phyloP scores from a whole-genome alignment of 1,140 invertebrate species.

The roundworm (Caenorhabditis elegans) region WBcel235 BX284602.5:5775001-5775500 shows the following conservation, averaged over 20 bases:
- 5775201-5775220: neutral
- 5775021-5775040: neutral
- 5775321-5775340: neutral
- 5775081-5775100: too few relatives aligned
- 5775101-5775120: too few relatives aligned
- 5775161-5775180: neutral
- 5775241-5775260: neutral
- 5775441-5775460: neutral
- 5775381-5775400: slow-evolving; percentile 20
- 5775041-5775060: slow-evolving; percentile 16
- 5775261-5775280: neutral
- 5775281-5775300: neutral
- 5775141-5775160: neutral
- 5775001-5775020: neutral
- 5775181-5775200: neutral
- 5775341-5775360: slow-evolving; percentile 12
- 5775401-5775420: neutral
- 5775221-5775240: neutral
- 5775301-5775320: slow-evolving; percentile 28
- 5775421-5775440: neutral
- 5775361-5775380: neutral
- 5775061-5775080: neutral
- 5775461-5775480: too few relatives aligned
- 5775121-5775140: neutral
- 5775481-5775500: too few relatives aligned